Conservation (phyloP, 2,888 invertebrate species). For the Odontocolon sp. region DNA sequence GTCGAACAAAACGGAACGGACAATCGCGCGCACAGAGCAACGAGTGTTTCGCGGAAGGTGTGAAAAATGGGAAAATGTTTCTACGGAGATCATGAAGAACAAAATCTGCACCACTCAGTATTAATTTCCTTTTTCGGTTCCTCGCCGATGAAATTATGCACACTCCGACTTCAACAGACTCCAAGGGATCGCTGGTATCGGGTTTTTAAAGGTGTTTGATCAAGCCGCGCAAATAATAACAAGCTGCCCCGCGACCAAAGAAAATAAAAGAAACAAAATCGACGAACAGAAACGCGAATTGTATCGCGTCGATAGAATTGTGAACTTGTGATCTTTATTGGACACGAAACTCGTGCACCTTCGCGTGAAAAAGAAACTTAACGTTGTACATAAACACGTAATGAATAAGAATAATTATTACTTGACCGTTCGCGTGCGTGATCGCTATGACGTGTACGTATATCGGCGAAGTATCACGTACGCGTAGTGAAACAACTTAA, state of each 20-base stretch:
- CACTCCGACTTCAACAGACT: too few relatives aligned
- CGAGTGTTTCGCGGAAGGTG: background rate
- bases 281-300: background rate
- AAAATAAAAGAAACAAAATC: background rate
- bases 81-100: background rate
- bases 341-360: background rate
- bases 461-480: background rate
- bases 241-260: background rate
- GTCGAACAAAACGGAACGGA: conserved; percentile 1
- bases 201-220: background rate
- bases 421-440: background rate
- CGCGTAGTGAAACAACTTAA: background rate
- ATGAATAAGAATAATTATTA: background rate
- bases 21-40: conserved; percentile 22
- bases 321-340: background rate
- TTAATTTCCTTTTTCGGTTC: conserved; percentile 7
- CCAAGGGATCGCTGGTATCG: too few relatives aligned
- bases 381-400: background rate
- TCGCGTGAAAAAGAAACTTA: background rate
- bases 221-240: background rate
- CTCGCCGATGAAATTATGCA: background rate
- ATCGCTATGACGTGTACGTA: background rate
- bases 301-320: background rate
- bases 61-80: background rate
- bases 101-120: conserved; percentile 5